Evolutionary conservation across 2,888 invertebrate genomes (phyloP).

Genomic region (Phyllotreta cruciferae): DNA sequence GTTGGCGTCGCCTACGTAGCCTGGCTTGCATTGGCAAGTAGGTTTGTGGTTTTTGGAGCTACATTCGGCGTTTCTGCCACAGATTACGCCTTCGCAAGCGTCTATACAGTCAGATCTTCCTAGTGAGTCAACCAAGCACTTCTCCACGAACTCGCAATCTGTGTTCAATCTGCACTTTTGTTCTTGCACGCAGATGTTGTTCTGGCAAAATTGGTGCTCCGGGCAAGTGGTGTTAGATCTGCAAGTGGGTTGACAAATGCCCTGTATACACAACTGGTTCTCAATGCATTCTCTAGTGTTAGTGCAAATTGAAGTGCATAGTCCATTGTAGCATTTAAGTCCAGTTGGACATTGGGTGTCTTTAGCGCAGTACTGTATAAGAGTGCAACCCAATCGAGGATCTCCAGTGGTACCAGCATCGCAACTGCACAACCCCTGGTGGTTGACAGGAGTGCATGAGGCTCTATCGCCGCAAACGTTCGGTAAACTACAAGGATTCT

Average conservation of each 20-base stretch:
- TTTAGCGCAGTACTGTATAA: slow-evolving; percentile 81
- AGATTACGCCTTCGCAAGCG: slow-evolving; percentile 76
- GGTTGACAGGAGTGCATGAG: slow-evolving; percentile 76
- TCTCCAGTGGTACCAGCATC: slow-evolving; percentile 85
- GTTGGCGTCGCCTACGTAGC: slow-evolving; percentile 75
- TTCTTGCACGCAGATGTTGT: slow-evolving; percentile 86
- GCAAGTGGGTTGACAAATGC: slow-evolving; percentile 85
- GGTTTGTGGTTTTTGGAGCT: slow-evolving; percentile 75
- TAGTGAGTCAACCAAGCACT: slow-evolving; percentile 72
- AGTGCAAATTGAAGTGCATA: slow-evolving; percentile 80
- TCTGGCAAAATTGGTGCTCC: slow-evolving; percentile 82
- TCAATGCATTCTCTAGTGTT: slow-evolving; percentile 84
- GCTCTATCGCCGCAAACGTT: slow-evolving; percentile 86
- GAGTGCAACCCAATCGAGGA: slow-evolving; percentile 83
- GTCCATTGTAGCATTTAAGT: slow-evolving; percentile 81
- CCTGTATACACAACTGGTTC: slow-evolving; percentile 85
- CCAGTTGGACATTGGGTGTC: slow-evolving; percentile 85
- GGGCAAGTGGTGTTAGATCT: slow-evolving; percentile 82
- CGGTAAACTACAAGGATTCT: slow-evolving; percentile 80
- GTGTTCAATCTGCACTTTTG: slow-evolving; percentile 74
- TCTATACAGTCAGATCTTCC: slow-evolving; percentile 80
- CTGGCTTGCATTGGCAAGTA: slow-evolving; percentile 78
- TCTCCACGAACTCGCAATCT: slow-evolving; percentile 78
- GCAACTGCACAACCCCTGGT: slow-evolving; percentile 84
- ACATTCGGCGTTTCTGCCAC: slow-evolving; percentile 86